Evolutionary conservation across 1,140 invertebrate species (phyloP), one percentile per base, ranked within the genome.

Genomic region (Cotesia typhae): DNA sequence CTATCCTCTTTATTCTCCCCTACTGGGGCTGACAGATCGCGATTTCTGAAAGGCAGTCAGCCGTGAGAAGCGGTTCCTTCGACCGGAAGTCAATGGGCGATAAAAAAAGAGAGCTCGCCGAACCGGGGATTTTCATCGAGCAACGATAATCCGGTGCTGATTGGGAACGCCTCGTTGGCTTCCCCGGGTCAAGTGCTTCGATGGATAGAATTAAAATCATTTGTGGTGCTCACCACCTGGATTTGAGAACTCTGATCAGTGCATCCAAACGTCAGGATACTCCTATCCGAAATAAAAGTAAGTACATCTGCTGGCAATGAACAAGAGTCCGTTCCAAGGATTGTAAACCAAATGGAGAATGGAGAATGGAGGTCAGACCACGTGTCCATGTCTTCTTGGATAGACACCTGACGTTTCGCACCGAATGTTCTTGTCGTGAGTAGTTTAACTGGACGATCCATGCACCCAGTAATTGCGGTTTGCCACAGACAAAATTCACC

Each of bases 401-500:
- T 53, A 35, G 66, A 67, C 78, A 80, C 71, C 76, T 84, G 81
- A 83, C 75, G 74, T 82, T 83, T 83, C 81, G 14, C 70, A 79
- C 79, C 71, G 70, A 76, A 73, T 75, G 79, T 75, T 74, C 73
- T 76, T 80, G 81, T 80, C 75, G 80, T 73, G 67, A 81, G 75
- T 47, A 47, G 41, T 73, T 76, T 64, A 59, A 60, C n/a, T 47
- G 17, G 47, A 67, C 1, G 78, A 79, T 72, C 75, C 76, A 74
- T 73, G 70, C 78, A 78, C 79, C 78, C 76, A 80, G 82, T 85
- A 84, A 84, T 84, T 84, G 82, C 81, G 84, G 82, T 83, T 67
- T 79, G 69, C 82, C 83, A 72, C 81, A 83, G 79, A 81, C 79
- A 80, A 82, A 60, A 72, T 52, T 35, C 41, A 12, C 20, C 53